phyloP scores from a whole-genome alignment of 2,113 vertebrate genomes.

The Zootoca vivipara region DNA sequence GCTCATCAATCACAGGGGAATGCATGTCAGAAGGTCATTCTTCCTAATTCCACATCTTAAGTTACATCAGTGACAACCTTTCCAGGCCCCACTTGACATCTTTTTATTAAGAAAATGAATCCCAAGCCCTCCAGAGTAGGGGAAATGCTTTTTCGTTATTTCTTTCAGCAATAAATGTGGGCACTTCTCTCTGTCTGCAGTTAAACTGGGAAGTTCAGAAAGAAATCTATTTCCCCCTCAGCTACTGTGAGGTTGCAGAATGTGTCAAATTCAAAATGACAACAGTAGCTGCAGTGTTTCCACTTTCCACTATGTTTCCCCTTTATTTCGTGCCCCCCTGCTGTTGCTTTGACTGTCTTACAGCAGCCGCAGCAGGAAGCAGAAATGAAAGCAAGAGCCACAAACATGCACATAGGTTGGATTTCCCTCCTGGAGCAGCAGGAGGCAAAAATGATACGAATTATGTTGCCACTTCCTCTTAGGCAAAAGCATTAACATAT shows the following conservation, averaged over 20 bases:
- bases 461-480: background rate
- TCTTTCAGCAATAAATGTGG: background rate
- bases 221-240: background rate
- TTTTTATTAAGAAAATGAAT: background rate
- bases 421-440: background rate
- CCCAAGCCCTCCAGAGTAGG: background rate
- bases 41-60: background rate
- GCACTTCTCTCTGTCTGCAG: background rate
- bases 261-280: constrained; percentile 17
- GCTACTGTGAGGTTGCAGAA: constrained; percentile 1
- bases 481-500: constrained; percentile 7
- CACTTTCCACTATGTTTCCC: constrained; percentile 70
- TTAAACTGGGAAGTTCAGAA: background rate
- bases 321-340: constrained; percentile 57
- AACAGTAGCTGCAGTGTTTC: constrained; percentile 20
- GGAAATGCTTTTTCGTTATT: background rate
- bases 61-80: background rate
- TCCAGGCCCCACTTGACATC: background rate
- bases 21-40: background rate
- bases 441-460: background rate
- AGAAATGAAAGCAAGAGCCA: constrained; percentile 56
- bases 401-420: background rate
- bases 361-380: constrained; percentile 35
- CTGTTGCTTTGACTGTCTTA: constrained; percentile 60
- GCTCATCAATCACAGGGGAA: background rate